Percentiles rank a stretch among this genome's conserved stretches.
Evolutionary conservation across 2,113 vertebrate species (phyloP).

Genomic region (Pelecanus crispus): DNA sequence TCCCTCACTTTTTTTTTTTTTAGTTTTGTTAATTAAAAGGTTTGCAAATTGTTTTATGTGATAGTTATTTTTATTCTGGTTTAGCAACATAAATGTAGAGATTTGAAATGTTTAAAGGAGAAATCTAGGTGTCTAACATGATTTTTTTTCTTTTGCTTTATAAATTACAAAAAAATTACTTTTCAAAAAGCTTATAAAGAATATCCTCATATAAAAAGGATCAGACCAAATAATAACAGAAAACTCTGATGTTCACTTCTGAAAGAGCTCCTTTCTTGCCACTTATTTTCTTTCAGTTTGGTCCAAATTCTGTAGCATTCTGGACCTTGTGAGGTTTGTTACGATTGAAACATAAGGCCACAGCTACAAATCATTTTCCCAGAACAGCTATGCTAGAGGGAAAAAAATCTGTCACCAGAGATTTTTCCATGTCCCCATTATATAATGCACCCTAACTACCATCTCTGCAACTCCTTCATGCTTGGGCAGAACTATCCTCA

Average conservation of each 20-base stretch:
- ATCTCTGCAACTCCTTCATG: fast-evolving
- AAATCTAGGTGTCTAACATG: neutral
- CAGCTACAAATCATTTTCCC: neutral
- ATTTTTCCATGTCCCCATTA: neutral
- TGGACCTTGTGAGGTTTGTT: neutral
- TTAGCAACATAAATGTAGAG: constrained; percentile 9
- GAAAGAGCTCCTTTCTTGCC: neutral
- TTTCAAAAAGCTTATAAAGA: neutral
- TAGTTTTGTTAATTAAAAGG: constrained; percentile 59
- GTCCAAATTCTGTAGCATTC: neutral
- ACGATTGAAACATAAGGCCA: neutral
- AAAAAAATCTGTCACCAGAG: neutral
- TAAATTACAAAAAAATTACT: neutral
- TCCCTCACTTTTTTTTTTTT: neutral
- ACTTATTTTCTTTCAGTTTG: neutral
- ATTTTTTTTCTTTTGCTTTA: neutral
- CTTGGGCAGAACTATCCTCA: neutral
- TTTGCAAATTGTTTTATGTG: constrained; percentile 36
- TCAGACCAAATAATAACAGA: neutral
- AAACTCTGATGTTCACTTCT: neutral
- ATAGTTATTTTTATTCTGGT: constrained; percentile 51
- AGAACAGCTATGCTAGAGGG: neutral
- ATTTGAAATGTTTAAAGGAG: neutral
- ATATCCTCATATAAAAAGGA: neutral
- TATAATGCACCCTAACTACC: neutral